A percentile compares a stretch with the other conserved stretches of the same genome.
phyloP scores from a whole-genome alignment of 2,888 invertebrate genomes.

The Nipponacmea schrenckii region DNA sequence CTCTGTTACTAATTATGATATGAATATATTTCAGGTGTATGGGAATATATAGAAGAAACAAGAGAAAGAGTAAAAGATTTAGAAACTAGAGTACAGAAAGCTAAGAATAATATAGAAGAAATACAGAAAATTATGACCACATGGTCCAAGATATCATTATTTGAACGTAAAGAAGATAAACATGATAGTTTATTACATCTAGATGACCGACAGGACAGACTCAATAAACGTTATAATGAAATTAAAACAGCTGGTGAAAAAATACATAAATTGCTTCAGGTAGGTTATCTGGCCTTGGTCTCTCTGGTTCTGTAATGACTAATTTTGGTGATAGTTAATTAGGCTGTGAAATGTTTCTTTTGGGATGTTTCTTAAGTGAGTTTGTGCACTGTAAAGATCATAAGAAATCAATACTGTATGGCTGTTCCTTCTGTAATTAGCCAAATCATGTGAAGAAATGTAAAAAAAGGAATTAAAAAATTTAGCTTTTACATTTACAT shows the following conservation, averaged over 20 bases:
- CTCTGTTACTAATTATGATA: background rate
- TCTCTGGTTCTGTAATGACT: background rate
- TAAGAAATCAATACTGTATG: too few species aligned
- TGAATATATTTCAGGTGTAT: slow-evolving; percentile 74
- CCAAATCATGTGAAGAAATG: too few species aligned
- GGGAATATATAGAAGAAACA: slow-evolving; percentile 83
- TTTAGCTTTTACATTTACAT: too few species aligned
- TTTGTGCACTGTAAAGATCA: too few species aligned
- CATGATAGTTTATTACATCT: slow-evolving; percentile 84
- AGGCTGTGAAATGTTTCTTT: background rate
- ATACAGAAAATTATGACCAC: slow-evolving; percentile 83
- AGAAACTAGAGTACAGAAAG: slow-evolving; percentile 81
- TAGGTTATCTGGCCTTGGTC: slow-evolving; percentile 28
- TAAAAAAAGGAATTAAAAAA: too few species aligned
- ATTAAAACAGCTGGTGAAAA: slow-evolving; percentile 79
- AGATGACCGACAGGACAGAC: slow-evolving; percentile 83
- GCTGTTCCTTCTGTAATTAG: too few species aligned
- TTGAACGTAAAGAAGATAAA: slow-evolving; percentile 87
- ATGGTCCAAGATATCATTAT: slow-evolving; percentile 87
- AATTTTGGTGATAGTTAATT: background rate
- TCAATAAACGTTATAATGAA: slow-evolving; percentile 82
- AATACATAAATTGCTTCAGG: slow-evolving; percentile 78
- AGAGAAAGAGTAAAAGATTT: slow-evolving; percentile 83
- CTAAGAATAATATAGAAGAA: slow-evolving; percentile 85
- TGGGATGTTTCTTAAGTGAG: background rate